These are phyloP conservation scores for Neodiprion fabricii DNA, from an alignment of 1,140 invertebrate species.

Conservation along the genomic window DNA sequence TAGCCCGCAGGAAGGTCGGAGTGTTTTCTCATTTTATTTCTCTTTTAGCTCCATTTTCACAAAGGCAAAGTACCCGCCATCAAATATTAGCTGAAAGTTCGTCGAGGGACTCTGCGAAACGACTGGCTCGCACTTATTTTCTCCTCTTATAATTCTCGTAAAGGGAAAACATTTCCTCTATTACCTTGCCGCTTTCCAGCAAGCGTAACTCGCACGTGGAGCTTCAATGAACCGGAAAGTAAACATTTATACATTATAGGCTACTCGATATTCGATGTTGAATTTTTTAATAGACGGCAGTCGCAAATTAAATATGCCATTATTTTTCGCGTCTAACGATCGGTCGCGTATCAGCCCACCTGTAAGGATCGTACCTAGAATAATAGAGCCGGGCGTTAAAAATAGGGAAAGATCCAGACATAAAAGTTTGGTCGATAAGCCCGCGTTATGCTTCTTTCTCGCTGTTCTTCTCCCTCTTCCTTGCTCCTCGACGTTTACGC, in stretches of 20 bases:
- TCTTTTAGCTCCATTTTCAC: background rate
- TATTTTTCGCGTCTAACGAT: too few species aligned
- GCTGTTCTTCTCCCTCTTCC: too few species aligned
- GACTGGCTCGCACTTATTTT: background rate
- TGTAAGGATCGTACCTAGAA: background rate
- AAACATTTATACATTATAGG: too few species aligned
- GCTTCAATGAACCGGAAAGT: too few species aligned
- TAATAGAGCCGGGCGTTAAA: background rate
- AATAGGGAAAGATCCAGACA: background rate
- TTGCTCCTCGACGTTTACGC: too few species aligned
- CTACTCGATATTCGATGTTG: too few species aligned
- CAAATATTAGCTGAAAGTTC: background rate
- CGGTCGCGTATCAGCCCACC: background rate
- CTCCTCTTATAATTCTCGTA: background rate
- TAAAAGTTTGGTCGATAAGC: constrained; percentile 1
- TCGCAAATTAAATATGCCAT: too few species aligned
- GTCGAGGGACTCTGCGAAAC: background rate
- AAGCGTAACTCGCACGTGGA: too few species aligned
- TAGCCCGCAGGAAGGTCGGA: too few species aligned
- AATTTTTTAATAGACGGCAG: too few species aligned
- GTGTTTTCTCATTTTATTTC: too few species aligned
- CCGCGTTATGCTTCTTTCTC: background rate
- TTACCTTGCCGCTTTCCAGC: background rate
- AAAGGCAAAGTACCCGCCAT: background rate
- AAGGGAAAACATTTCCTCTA: background rate